Base-by-base conservation (phyloP, 2,888 invertebrate species). In the Dorcus parallelipipedus region DNA sequence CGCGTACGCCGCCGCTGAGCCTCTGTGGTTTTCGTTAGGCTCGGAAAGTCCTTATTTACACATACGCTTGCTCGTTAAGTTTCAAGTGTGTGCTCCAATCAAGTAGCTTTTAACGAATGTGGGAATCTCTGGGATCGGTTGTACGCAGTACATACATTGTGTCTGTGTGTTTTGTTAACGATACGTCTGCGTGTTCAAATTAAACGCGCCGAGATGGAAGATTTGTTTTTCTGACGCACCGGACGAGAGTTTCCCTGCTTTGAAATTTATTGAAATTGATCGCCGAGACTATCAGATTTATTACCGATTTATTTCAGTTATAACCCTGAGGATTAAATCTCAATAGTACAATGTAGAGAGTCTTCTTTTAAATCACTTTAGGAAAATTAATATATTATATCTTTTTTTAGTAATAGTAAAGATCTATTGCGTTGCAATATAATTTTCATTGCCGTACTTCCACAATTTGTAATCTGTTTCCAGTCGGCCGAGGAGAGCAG, bases 51-150 rank as follows among this genome's bases (percentile, higher is more conserved):
- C 64, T 64, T 61, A 66, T 64, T 64, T 66, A 66, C 65, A 66
- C 65, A 64, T 66, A 66, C 64, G 63, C 63, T 64, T 66, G 64
- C 64, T 66, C 64, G 65, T 66, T 64, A 64, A 59, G 63, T 64
- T 66, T 66, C 65, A 63, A 66, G 65, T 66, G 63, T 66, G 59
- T 66, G 61, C 63, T 66, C 62, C 65, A 61, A 66, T 64, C 65
- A 60, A 66, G 65, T 64, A 61, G 65, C 57, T 61, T 52, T 61
- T 61, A 64, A 66, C 63, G 65, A 66, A 63, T 66, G 65, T 66
- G 65, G 64, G 65, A 66, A 66, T 65, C 61, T 56, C 55, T 60
- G 59, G 26, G 26, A 33, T 33, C 26, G 7, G 26, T 33, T 33
- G 26, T 33, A 33, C 26, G 7, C 26, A 33, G 26, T 33, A 33